Conservation (phyloP, 2,888 invertebrate genomes). For the Chalcis sispes region DNA sequence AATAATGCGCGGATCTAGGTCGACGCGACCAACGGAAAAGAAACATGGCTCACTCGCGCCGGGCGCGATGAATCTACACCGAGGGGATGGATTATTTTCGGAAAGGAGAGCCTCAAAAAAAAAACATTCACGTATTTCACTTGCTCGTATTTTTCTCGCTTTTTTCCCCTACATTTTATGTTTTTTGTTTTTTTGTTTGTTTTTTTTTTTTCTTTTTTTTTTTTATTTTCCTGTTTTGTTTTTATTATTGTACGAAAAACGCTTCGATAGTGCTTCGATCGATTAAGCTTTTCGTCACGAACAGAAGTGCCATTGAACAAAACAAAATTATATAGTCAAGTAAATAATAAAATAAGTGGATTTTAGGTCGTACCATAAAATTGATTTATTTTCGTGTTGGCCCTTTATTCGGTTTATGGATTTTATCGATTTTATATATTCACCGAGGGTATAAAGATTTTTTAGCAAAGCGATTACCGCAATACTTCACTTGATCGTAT, state of each 20-base stretch:
- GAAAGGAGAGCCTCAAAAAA: neutral
- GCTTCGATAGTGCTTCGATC: constrained; percentile 4
- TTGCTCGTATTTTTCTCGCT: neutral
- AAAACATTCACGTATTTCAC: neutral
- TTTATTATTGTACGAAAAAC: constrained; percentile 17
- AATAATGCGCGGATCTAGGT: constrained; percentile 56
- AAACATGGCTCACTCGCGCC: constrained; percentile 27
- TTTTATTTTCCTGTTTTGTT: neutral
- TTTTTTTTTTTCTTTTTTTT: neutral
- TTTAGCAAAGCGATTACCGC: constrained; percentile 22
- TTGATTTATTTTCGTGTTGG: constrained; percentile 41
- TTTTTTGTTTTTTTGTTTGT: constrained; percentile 2
- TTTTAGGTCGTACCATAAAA: constrained; percentile 44
- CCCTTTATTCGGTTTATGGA: constrained; percentile 37
- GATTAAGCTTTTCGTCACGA: neutral
- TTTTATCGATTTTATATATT: constrained; percentile 37
- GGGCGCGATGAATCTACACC: neutral
- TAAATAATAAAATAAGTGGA: constrained; percentile 42
- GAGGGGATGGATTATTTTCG: neutral
- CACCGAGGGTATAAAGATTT: constrained; percentile 23
- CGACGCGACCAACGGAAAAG: constrained; percentile 36
- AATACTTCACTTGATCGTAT: constrained; percentile 20
- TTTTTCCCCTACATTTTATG: neutral
- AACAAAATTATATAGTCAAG: constrained; percentile 16
- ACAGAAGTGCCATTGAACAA: constrained; percentile 23